A percentile compares a stretch with the other conserved stretches of the same genome.
phyloP scores from a whole-genome alignment of 2,113 vertebrate genomes.

The Sturnira hondurensis region DNA sequence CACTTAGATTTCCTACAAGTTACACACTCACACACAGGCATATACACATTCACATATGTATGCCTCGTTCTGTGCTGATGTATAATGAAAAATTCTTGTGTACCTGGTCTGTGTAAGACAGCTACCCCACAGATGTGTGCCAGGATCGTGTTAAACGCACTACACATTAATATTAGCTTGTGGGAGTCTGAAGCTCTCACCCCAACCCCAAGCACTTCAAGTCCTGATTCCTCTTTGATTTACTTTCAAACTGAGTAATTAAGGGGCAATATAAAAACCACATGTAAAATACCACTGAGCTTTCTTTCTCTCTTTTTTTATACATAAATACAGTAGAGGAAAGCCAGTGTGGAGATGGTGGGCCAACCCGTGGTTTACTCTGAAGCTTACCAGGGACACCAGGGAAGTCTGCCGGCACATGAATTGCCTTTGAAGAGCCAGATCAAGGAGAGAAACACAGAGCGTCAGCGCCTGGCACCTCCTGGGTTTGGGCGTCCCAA shows the following conservation, averaged over 20 bases:
- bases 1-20: slow-evolving; percentile 28
- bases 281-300: slow-evolving; percentile 6
- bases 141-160: neutral
- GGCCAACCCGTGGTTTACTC: slow-evolving; percentile 17
- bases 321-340: neutral
- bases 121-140: slow-evolving; percentile 41
- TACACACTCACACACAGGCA: neutral
- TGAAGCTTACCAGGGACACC: slow-evolving; percentile 30
- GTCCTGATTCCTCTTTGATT: neutral
- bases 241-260: slow-evolving; percentile 47
- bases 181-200: slow-evolving; percentile 38
- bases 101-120: neutral
- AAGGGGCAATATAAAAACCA: slow-evolving; percentile 57
- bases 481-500: neutral
- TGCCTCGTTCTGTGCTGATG: slow-evolving; percentile 53
- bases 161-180: neutral
- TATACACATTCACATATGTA: neutral
- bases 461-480: slow-evolving; percentile 30
- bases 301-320: neutral
- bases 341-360: neutral
- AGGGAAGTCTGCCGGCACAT: slow-evolving; percentile 24
- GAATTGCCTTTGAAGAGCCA: neutral
- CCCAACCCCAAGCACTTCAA: neutral
- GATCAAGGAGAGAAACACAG: slow-evolving; percentile 43
- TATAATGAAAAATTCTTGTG: slow-evolving; percentile 39